A percentile compares a stretch with the other conserved stretches of the same genome.
phyloP scores from a whole-genome alignment of 1,140 invertebrate species.

The Drosophila baimaii region DNA sequence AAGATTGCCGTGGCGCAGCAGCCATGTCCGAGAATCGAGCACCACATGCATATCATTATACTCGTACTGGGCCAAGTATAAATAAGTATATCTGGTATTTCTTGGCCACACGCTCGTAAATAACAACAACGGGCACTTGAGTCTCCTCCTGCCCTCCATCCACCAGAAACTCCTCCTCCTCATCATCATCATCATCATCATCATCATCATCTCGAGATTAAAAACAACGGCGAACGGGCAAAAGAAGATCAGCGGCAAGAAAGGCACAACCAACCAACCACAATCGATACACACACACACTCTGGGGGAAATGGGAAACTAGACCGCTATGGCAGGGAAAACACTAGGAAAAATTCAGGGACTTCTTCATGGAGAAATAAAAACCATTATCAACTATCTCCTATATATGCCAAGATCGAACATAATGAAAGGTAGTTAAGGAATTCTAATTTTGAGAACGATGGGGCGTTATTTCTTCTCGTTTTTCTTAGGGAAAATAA shows the following conservation, averaged over 20 bases:
- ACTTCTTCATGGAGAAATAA: too few species aligned
- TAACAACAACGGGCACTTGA: conserved; percentile 65
- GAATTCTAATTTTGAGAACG: too few species aligned
- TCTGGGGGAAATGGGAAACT: conserved; percentile 19
- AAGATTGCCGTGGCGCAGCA: conserved; percentile 15
- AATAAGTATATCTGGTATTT: conserved; percentile 46
- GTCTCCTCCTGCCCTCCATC: conserved; percentile 38
- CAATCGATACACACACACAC: conserved; percentile 12
- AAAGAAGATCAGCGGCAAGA: neutral
- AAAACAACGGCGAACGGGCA: conserved; percentile 12
- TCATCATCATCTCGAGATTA: conserved; percentile 5
- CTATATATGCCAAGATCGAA: too few species aligned
- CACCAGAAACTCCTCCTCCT: conserved; percentile 12
- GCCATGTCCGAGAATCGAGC: conserved; percentile 3
- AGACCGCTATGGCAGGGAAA: conserved; percentile 1
- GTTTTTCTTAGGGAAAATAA: too few species aligned
- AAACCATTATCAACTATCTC: too few species aligned
- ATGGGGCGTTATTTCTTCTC: too few species aligned
- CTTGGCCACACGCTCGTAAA: conserved; percentile 52
- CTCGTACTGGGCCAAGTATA: conserved; percentile 13
- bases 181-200: too few species aligned
- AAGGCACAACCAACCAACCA: conserved; percentile 9
- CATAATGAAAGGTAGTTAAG: too few species aligned
- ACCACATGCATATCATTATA: conserved; percentile 52
- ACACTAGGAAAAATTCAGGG: conserved; percentile 6